phyloP scores from a whole-genome alignment of 2,797 vertebrate genomes.

The Acropternis orthonyx region DNA sequence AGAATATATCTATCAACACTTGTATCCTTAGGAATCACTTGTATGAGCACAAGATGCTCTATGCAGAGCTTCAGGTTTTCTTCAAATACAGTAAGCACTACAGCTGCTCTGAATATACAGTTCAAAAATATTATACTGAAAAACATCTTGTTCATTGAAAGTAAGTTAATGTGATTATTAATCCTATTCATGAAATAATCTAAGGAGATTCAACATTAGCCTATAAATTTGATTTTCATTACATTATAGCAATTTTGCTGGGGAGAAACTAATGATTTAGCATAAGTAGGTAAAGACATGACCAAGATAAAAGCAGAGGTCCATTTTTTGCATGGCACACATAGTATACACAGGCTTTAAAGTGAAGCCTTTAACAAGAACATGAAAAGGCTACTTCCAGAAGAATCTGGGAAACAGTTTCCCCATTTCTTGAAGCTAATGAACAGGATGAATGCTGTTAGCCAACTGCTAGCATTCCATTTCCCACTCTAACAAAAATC shows the following conservation, averaged over 20 bases:
- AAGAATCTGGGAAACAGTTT: background rate
- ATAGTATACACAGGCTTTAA: background rate
- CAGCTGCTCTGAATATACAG: background rate
- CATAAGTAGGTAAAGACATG: background rate
- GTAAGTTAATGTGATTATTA: background rate
- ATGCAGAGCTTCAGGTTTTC: background rate
- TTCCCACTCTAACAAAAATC: background rate
- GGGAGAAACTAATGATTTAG: background rate
- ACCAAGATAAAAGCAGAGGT: background rate
- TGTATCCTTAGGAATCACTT: background rate
- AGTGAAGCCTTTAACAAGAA: background rate
- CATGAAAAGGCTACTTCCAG: background rate
- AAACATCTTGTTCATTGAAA: background rate
- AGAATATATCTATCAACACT: background rate
- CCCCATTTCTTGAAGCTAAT: background rate
- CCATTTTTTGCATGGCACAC: background rate
- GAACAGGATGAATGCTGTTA: background rate
- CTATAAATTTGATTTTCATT: background rate
- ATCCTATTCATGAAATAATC: background rate
- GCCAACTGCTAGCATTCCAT: background rate
- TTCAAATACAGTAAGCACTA: background rate
- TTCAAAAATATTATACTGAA: background rate
- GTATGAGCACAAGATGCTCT: background rate
- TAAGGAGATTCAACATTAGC: background rate
- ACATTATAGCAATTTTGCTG: background rate